phyloP scores from a whole-genome alignment of 53 echinoderm and acorn worm species.

The Holothuria scabra region DNA sequence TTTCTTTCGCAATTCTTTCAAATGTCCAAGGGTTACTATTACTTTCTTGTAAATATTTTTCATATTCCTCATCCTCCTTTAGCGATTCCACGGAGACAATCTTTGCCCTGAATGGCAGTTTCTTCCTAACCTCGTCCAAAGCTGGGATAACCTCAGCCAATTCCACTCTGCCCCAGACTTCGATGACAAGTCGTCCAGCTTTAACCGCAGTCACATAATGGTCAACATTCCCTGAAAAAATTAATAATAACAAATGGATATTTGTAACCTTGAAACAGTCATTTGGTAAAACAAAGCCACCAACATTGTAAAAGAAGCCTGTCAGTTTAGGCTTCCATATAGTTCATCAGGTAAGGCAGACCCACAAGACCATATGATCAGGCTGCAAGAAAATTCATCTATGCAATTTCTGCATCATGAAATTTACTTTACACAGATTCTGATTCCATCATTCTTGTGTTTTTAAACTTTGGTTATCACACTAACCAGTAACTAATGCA shows the following conservation, averaged over 20 bases:
- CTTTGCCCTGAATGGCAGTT: conserved; percentile 85
- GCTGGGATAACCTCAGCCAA: conserved; percentile 70
- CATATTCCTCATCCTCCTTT: conserved; percentile 38
- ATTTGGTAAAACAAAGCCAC: too few relatives aligned
- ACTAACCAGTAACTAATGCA: too few relatives aligned
- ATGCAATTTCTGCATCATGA: too few relatives aligned
- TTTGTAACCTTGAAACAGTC: too few relatives aligned
- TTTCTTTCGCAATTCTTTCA: conserved; percentile 77
- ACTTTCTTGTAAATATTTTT: conserved; percentile 31
- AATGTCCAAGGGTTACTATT: conserved; percentile 94
- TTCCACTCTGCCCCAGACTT: conserved; percentile 75
- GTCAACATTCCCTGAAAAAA: conserved; percentile 70
- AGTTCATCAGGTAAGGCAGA: too few relatives aligned
- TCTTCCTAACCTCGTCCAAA: conserved; percentile 74
- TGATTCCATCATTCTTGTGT: too few relatives aligned
- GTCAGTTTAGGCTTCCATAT: too few relatives aligned
- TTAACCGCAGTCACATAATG: conserved; percentile 95
- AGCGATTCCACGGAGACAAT: conserved; percentile 69
- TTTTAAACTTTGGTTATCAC: too few relatives aligned
- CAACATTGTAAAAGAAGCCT: too few relatives aligned
- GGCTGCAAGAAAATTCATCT: too few relatives aligned
- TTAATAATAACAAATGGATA: not conserved
- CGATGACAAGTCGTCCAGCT: conserved; percentile 74
- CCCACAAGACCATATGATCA: too few relatives aligned
- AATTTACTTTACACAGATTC: too few relatives aligned